Percentiles rank a stretch among this genome's conserved stretches.
Evolutionary conservation across 2,113 vertebrate species (phyloP).

Genomic region (Entomyzon cyanotis): DNA sequence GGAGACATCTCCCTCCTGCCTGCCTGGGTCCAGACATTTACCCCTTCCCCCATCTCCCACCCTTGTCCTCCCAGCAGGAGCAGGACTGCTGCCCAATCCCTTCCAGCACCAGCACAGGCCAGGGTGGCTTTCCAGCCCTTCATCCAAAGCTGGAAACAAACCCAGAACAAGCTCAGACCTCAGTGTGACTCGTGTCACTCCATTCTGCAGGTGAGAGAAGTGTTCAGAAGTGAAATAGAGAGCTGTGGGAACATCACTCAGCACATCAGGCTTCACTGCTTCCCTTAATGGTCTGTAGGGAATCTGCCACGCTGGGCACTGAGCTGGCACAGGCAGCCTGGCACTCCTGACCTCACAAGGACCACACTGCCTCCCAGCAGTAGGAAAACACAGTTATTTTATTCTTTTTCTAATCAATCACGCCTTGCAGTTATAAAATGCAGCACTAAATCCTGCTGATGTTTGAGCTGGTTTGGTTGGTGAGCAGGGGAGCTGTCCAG

Average conservation of each 20-base stretch:
- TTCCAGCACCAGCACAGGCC: neutral
- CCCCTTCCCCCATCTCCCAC: neutral
- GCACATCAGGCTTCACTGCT: neutral
- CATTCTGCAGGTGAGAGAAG: neutral
- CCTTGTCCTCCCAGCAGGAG: neutral
- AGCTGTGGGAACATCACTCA: neutral
- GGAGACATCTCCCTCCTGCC: neutral
- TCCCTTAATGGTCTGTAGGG: neutral
- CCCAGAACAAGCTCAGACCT: neutral
- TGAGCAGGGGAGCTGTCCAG: neutral
- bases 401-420: neutral
- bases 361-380: neutral
- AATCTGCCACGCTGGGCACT: neutral
- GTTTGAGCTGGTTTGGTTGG: neutral
- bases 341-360: neutral
- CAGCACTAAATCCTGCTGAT: neutral
- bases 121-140: neutral
- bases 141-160: neutral
- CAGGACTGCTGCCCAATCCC: neutral
- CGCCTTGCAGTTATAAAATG: neutral
- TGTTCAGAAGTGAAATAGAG: neutral
- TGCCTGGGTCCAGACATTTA: neutral
- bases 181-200: fast-evolving
- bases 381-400: neutral
- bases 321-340: neutral